Base-by-base conservation (phyloP, 2,797 vertebrate genomes). In the Eleutherodactylus coqui region DNA sequence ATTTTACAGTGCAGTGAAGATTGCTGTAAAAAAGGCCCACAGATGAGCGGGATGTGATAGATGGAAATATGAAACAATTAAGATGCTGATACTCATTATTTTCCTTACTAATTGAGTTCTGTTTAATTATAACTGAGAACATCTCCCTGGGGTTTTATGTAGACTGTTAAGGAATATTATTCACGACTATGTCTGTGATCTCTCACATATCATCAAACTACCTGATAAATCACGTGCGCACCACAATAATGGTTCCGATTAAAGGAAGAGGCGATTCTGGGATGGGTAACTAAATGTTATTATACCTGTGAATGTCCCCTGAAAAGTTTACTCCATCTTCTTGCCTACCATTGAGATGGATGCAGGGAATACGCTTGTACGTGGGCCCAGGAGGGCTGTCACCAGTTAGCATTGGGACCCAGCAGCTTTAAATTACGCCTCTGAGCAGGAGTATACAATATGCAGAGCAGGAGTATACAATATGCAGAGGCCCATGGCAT, bases 81-180 rank as follows among this genome's bases (percentile, higher is more conserved):
- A 27, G 47, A 51, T 83, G 47, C 43, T 60, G 8, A 45, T 64
- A 60, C n/a, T 49, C n/a, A 58, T 67, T 45, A 81, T 75, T 75
- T 60, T 62, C 34, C 70, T 43, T 60, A 76, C 53, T 75, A 60
- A 83, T 83, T 75, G 13, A 62, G 21, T 75, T 53, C 70, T 43
- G 24, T 58, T 60, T 83, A 83, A 83, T 83, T 62, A 69, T 62
- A 69, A 70, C 43, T 29, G 38, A 62, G 38, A 29, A 41, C 58
- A 36, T 29, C 43, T 75, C 51, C 27, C 41, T 1, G 16, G 49
- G 29, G 69, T 34, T 62, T 83, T 36, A 17, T 60, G 24, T 45
- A 81, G 27, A 49, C 24, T 80, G 29, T 69, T 43, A 16, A 51
- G n/a, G 29, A 69, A 81, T 67, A 47, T 32, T 36, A 47, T 49